phyloP scores from a whole-genome alignment of 2,888 invertebrate species.

The Drosophila mulleri region DNA sequence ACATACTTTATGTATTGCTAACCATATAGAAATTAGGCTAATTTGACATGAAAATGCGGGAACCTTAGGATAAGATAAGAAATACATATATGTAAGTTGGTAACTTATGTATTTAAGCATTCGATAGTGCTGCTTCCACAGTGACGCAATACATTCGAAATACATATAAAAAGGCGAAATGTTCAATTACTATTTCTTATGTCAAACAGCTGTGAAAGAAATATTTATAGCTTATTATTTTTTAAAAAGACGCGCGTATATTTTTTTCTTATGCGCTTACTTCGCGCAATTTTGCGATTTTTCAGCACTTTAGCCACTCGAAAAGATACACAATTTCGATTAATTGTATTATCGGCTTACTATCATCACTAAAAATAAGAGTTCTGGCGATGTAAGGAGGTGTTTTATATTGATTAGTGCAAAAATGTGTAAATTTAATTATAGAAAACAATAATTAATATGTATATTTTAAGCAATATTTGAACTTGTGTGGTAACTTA shows the following conservation, averaged over 20 bases:
- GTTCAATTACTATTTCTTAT: neutral
- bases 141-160: neutral
- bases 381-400: slow-evolving; percentile 60
- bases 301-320: neutral
- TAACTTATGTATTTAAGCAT: neutral
- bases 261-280: neutral
- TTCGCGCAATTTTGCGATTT: slow-evolving; percentile 8
- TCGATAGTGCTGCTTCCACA: neutral
- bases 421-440: slow-evolving; percentile 15
- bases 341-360: slow-evolving; percentile 14
- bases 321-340: slow-evolving; percentile 14
- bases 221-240: neutral
- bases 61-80: slow-evolving; percentile 17
- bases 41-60: neutral
- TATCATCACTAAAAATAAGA: slow-evolving; percentile 39
- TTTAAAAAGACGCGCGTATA: neutral
- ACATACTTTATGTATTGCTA: neutral
- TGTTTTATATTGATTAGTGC: slow-evolving; percentile 29
- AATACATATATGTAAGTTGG: neutral
- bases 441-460: slow-evolving; percentile 2
- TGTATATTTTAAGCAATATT: slow-evolving; percentile 6
- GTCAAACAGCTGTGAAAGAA: neutral
- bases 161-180: neutral
- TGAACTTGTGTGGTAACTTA: slow-evolving; percentile 1
- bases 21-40: neutral